These are phyloP conservation scores for Heliothis virescens DNA, from an alignment of 1,140 invertebrate species.

Conservation along the genomic window DNA sequence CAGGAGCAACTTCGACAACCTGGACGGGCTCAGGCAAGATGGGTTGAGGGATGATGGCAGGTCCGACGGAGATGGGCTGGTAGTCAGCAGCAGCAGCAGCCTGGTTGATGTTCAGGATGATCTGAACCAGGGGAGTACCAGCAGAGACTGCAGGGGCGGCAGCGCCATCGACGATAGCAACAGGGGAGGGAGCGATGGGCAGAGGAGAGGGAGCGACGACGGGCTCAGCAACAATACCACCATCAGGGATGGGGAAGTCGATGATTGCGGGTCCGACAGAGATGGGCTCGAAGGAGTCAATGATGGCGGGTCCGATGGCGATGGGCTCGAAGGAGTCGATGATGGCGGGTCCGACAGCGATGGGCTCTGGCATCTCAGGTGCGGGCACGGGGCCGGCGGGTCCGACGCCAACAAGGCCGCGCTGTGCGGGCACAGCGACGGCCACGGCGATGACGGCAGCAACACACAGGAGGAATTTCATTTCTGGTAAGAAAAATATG, in stretches of 20 bases:
- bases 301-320: slow-evolving; percentile 50
- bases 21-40: neutral
- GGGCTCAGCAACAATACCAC: too few species aligned
- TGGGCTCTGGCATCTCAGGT: slow-evolving; percentile 38
- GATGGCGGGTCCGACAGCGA: slow-evolving; percentile 50
- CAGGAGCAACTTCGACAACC: slow-evolving; percentile 43
- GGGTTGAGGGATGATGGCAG: slow-evolving; percentile 23
- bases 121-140: slow-evolving; percentile 30
- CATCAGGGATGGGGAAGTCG: too few species aligned
- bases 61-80: slow-evolving; percentile 6
- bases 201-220: too few species aligned
- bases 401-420: slow-evolving; percentile 41
- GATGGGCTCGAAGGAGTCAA: slow-evolving; percentile 45
- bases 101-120: slow-evolving; percentile 44
- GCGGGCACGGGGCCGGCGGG: slow-evolving; percentile 50
- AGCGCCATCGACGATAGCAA: neutral
- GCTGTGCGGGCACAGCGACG: slow-evolving; percentile 57
- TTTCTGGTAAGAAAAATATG: slow-evolving; percentile 40
- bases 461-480: slow-evolving; percentile 60
- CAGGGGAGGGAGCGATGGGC: neutral
- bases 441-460: slow-evolving; percentile 63
- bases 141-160: neutral
- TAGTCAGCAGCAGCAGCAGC: neutral
- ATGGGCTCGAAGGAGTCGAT: slow-evolving; percentile 51
- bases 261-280: slow-evolving; percentile 41